phyloP scores from a whole-genome alignment of 2,797 vertebrate genomes.

The Tympanoctomys barrerae region DNA sequence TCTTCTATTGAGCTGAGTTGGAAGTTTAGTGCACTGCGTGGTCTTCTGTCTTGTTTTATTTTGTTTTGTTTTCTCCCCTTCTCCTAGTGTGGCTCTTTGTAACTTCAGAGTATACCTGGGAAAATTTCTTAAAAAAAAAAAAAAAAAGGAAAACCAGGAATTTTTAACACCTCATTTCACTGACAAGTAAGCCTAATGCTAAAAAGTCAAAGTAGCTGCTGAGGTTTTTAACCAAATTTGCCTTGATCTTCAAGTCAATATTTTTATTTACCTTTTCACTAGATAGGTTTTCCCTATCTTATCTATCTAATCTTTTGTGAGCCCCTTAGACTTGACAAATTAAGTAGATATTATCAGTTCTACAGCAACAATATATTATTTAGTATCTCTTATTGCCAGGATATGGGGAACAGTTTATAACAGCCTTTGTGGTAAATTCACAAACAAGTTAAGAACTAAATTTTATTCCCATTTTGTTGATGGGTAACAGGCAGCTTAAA shows the following conservation, averaged over 20 bases:
- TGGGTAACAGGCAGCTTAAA: neutral
- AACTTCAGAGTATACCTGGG: neutral
- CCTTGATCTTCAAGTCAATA: neutral
- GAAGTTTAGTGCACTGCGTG: accelerated
- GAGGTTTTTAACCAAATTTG: neutral
- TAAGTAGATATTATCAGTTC: neutral
- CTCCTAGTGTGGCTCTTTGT: neutral
- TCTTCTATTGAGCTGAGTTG: neutral
- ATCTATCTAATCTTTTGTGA: neutral
- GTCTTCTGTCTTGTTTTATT: neutral
- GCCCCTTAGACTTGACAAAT: neutral
- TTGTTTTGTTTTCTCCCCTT: neutral
- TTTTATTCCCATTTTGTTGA: conserved; percentile 33
- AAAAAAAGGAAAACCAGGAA: neutral
- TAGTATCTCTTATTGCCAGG: neutral
- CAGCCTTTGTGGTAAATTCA: neutral
- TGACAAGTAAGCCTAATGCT: neutral
- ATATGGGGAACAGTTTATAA: neutral
- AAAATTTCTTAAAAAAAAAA: neutral
- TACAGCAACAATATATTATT: neutral
- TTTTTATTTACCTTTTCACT: neutral
- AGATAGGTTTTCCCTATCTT: neutral
- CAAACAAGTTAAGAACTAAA: conserved; percentile 10
- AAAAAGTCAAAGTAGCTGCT: neutral
- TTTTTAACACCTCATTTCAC: neutral